A percentile compares a stretch with the other conserved stretches of the same genome.
phyloP scores from a whole-genome alignment of 2,113 vertebrate genomes.

The Carettochelys insculpta region DNA sequence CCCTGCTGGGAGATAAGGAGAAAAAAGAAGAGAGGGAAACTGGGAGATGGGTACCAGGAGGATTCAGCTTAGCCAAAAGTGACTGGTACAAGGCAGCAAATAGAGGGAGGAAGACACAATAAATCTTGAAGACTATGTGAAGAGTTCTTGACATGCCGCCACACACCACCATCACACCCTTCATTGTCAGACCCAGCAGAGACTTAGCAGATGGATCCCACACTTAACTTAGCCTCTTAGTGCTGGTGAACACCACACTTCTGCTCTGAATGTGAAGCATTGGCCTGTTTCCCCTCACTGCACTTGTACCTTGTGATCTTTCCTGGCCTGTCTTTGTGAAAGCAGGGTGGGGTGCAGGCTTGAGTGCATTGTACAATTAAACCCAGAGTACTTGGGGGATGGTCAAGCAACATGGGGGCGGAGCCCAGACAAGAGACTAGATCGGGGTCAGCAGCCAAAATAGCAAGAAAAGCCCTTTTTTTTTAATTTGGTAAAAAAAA shows the following conservation, averaged over 20 bases:
- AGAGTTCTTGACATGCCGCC: background rate
- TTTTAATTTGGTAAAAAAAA: no score
- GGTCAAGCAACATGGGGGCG: background rate
- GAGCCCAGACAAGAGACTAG: background rate
- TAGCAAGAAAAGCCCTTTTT: no score
- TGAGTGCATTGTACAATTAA: accelerated
- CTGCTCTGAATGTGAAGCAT: accelerated
- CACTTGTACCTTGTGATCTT: background rate
- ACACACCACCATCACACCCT: no score
- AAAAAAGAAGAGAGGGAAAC: background rate
- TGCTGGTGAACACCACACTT: background rate
- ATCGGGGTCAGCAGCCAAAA: no score
- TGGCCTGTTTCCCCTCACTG: background rate
- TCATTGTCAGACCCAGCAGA: background rate
- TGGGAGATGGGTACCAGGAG: background rate
- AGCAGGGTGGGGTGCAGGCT: background rate
- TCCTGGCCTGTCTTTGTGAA: background rate
- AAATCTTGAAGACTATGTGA: background rate
- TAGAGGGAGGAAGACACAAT: background rate
- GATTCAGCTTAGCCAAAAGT: background rate
- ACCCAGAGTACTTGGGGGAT: background rate
- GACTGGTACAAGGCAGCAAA: background rate
- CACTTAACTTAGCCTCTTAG: background rate
- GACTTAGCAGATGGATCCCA: background rate
- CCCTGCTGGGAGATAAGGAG: background rate